Evolutionary conservation across 2,888 invertebrate species (phyloP).

Genomic region (Drosophila falleni): DNA sequence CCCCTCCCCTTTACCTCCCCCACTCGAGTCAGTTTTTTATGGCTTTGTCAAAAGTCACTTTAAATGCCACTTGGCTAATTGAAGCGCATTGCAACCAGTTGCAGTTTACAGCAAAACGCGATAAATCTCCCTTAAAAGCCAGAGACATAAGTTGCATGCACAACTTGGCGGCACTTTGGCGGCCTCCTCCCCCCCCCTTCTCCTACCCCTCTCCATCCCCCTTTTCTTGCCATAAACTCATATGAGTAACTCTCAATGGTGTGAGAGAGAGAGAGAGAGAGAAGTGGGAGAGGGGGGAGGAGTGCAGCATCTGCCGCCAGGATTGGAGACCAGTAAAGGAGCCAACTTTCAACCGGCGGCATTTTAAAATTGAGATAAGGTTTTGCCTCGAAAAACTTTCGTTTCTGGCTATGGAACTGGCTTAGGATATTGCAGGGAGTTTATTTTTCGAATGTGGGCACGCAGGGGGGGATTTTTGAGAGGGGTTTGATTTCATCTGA

Average conservation of each 20-base stretch:
- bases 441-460: slow-evolving; percentile 21
- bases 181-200: not conserved
- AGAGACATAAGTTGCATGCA: slow-evolving; percentile 38
- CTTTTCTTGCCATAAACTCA: not conserved
- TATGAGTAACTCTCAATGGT: slow-evolving; percentile 3
- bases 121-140: slow-evolving; percentile 33
- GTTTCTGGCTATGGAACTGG: slow-evolving; percentile 46
- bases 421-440: slow-evolving; percentile 43
- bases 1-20: no score
- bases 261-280: not conserved
- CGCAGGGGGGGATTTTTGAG: not conserved
- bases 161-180: slow-evolving; percentile 32
- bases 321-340: slow-evolving; percentile 9
- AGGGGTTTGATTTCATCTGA: slow-evolving; percentile 41
- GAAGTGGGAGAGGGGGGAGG: not conserved
- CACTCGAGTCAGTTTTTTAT: slow-evolving; percentile 1
- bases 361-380: slow-evolving; percentile 85
- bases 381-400: slow-evolving; percentile 84
- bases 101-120: slow-evolving; percentile 31
- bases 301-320: slow-evolving; percentile 2
- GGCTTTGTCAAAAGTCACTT: slow-evolving; percentile 19
- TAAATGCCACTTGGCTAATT: slow-evolving; percentile 44
- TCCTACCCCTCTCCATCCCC: not conserved
- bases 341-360: slow-evolving; percentile 37
- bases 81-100: slow-evolving; percentile 42